Evolutionary conservation across 2,888 invertebrate genomes (phyloP).

Genomic region (Cataglyphis albicans): DNA sequence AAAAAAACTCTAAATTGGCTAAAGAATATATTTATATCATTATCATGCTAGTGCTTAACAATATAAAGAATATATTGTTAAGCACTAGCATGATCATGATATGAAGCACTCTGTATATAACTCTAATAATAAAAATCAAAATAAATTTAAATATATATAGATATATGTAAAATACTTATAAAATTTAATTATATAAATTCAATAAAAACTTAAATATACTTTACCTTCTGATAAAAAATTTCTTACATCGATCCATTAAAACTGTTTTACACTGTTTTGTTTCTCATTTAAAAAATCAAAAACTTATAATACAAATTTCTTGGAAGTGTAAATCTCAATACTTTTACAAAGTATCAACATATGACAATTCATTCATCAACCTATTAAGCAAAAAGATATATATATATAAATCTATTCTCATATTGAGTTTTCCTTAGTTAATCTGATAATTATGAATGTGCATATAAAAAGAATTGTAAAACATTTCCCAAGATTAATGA

Average conservation of each 20-base stretch:
- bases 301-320: constrained; percentile 9
- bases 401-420: not conserved
- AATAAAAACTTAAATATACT: not conserved
- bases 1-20: not conserved
- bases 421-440: not conserved
- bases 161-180: not conserved
- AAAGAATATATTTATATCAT: too few species aligned
- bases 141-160: not conserved
- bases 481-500: not conserved
- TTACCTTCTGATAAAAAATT: constrained; percentile 62
- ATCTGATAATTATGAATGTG: constrained; percentile 2
- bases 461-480: not conserved
- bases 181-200: not conserved
- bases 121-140: not conserved
- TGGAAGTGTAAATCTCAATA: constrained; percentile 2
- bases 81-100: not conserved
- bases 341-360: not conserved
- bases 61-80: not conserved
- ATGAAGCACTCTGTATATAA: not conserved
- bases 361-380: not conserved
- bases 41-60: too few species aligned
- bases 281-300: not conserved
- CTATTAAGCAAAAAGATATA: not conserved
- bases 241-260: constrained; percentile 67
- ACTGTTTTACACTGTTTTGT: constrained; percentile 27